Base-by-base conservation (phyloP, 2,888 invertebrate genomes). In the Bedellia somnulentella region DNA sequence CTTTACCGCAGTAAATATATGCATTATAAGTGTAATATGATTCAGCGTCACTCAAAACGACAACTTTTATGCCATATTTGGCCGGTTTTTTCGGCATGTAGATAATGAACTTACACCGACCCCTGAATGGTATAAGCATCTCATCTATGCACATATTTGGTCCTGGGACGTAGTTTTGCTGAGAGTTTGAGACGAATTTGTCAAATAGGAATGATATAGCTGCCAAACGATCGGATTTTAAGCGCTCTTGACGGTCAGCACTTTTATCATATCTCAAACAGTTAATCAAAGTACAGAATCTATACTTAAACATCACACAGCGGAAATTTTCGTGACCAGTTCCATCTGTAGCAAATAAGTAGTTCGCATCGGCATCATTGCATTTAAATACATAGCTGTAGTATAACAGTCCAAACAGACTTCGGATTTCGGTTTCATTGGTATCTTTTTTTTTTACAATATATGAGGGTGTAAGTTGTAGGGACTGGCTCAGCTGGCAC, bases 61-160 rank as follows among this genome's bases (percentile, higher is more conserved):
- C 10, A 24, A 42, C 34, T 35, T 41, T 40, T 2, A 42, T 28
- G 5, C 43, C 43, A 35, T 41, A 45, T 26, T 42, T 43, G 1
- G 35, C 37, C 6, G 45, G 45, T 33, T 45, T 43, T 3, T 37
- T 28, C 1, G 41, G 39, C 37, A 45, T 45, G 24, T 42, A 43
- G 22, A 37, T 35, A 5, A 36, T 37, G 11, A 44, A 38, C 5
- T 36, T 34, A 18, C 39, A 38, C 8, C 41, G 33, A 15, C 43
- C 42, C 38, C 41, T 33, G 32, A 40, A 43, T 13, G 37, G 29
- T 12, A 43, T 16, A 15, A 45, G 30, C 41, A 45, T 43, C 32
- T 43, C 41, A 30, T 41, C 42, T 5, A 42, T 33, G 25, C 34
- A 35, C 3, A 32, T 27, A 25, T 36, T 32, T 8, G 30, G 30